Evolutionary conservation across 1,140 invertebrate species (phyloP).

Genomic region (Heliothis subflexa): DNA sequence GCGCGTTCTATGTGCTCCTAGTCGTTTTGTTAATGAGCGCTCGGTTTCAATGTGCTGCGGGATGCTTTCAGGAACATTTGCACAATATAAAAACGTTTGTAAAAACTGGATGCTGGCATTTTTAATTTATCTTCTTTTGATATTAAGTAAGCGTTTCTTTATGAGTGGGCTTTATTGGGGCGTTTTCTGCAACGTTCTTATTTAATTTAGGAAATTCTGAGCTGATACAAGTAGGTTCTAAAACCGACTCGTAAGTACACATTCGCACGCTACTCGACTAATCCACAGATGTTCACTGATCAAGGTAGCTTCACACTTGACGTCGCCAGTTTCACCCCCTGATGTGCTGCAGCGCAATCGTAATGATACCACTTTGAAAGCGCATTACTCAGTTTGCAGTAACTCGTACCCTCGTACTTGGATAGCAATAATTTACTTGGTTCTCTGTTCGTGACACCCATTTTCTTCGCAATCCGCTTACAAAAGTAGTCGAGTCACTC

Average conservation of each 20-base stretch:
- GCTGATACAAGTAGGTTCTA: background rate
- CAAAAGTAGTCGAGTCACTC: constrained; percentile 35
- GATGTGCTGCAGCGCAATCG: background rate
- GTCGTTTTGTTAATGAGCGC: constrained; percentile 55
- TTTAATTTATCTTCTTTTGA: constrained; percentile 41
- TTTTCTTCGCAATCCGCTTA: constrained; percentile 37
- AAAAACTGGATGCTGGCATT: constrained; percentile 18
- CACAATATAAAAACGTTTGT: constrained; percentile 37
- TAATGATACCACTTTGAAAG: background rate
- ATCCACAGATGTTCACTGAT: too few species aligned
- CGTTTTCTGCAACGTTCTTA: background rate
- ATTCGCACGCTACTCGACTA: too few species aligned
- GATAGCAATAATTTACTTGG: constrained; percentile 23
- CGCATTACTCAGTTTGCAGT: background rate
- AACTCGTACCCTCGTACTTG: background rate
- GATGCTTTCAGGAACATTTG: constrained; percentile 38
- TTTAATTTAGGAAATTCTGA: background rate
- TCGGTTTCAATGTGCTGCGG: constrained; percentile 34
- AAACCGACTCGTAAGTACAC: background rate
- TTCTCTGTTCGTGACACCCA: constrained; percentile 17
- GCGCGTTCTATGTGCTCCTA: constrained; percentile 34
- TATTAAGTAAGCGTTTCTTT: constrained; percentile 24
- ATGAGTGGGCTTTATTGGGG: constrained; percentile 8
- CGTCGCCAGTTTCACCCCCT: background rate
- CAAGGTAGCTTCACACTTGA: too few species aligned